Base-by-base conservation (phyloP, 2,797 vertebrate species). In the Acomys russatus region DNA sequence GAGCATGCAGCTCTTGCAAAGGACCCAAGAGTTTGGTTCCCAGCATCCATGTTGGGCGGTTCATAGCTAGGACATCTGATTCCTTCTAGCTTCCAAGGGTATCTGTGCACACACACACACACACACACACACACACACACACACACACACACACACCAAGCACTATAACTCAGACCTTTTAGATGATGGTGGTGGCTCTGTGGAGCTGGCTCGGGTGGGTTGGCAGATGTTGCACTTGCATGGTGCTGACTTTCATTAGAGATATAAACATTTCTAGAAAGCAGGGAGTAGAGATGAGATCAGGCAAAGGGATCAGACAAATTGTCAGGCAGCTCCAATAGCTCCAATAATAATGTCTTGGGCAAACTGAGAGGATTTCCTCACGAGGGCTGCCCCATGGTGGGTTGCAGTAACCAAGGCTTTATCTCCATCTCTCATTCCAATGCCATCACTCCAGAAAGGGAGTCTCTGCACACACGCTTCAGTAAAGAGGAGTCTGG, bases 381-480 rank as follows among this genome's bases (percentile, higher is more conserved):
- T 59, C 11, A 1, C 35, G 10, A 66, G 66, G 63, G 38, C 73
- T 64, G 4, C 56, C 30, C 66, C 18, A 10, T 0, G 44, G 35
- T 0, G 3, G 38, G 44, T 49, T 38, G 66, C 68, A 76, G 28
- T 33, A 73, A 4, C 56, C 10, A 5, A 9, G 33, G 15, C 20
- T 89, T 91, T 44, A 22, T 30, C 73, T 9, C 2, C 23, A 61
- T 3, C 23, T 28, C 17, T 23, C 28, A 56, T 79, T 33, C 9
- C 73, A 30, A 17, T 28, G 44, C 35, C n/a, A 14, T n/a, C 64
- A 4, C 11, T 30, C 5, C 11, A n/a, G 76, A 74, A 89, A 85
- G 6, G 15, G 3, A 0, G 2, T 54, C 74, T 51, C n/a, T 3
- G 6, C 25, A 7, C 1, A 77, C 11, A 0, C 54, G 54, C 22